Evolutionary conservation across 2,113 vertebrate genomes (phyloP).

Genomic region (Hemibagrus wyckioides): DNA sequence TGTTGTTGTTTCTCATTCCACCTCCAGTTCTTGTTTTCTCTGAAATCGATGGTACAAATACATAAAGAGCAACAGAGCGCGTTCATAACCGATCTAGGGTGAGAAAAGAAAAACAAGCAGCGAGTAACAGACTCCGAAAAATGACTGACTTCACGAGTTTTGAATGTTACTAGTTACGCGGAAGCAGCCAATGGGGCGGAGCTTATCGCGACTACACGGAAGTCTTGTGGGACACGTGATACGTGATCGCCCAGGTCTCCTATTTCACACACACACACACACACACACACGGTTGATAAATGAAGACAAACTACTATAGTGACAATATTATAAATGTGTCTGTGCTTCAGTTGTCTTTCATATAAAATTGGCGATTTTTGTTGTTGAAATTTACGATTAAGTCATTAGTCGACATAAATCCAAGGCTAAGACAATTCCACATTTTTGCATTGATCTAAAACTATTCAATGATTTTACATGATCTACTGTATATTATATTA

Average conservation of each 20-base stretch:
- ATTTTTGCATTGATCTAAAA: not conserved
- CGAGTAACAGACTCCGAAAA: not conserved
- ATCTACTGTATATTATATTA: too few relatives aligned
- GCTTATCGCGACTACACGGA: not conserved
- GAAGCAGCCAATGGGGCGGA: not conserved
- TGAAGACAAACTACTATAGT: not conserved
- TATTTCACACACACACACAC: too few relatives aligned
- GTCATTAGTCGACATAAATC: not conserved
- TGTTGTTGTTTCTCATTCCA: conserved; percentile 69
- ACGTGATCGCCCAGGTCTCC: not conserved
- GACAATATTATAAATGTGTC: not conserved
- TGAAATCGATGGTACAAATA: not conserved
- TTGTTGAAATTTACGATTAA: not conserved
- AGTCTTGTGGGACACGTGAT: not conserved
- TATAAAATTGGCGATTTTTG: not conserved
- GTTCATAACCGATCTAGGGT: not conserved
- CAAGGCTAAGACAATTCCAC: not conserved
- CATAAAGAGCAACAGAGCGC: too few relatives aligned
- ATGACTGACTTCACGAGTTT: not conserved
- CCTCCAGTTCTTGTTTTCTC: not conserved
- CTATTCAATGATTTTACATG: not conserved
- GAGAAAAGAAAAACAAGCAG: not conserved
- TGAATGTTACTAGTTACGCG: not conserved
- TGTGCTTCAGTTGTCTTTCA: not conserved
- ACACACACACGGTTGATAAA: not conserved